These are phyloP conservation scores for Drosophila triauraria DNA, from an alignment of 1,140 invertebrate genomes.

Conservation along the genomic window DNA sequence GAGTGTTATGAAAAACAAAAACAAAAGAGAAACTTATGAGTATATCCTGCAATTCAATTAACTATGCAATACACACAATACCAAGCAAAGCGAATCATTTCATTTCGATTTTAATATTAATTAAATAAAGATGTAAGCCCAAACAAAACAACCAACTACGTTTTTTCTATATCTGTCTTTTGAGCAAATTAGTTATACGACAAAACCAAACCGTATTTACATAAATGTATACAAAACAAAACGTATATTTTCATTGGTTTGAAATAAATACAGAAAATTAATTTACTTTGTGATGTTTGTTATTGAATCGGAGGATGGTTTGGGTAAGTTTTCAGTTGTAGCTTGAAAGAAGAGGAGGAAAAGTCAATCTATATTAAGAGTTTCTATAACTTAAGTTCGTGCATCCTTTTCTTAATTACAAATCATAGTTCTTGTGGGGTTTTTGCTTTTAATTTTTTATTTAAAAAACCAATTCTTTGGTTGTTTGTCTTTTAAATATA, in stretches of 20 bases:
- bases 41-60: slow-evolving; percentile 46
- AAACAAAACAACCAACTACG: slow-evolving; percentile 34
- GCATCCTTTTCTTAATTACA: no score
- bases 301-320: slow-evolving; percentile 19
- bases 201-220: slow-evolving; percentile 52
- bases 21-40: slow-evolving; percentile 3
- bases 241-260: slow-evolving; percentile 70
- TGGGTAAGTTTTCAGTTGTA: no score
- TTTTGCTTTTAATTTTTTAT: no score
- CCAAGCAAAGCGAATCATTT: slow-evolving; percentile 58
- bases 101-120: slow-evolving; percentile 57
- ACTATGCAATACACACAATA: slow-evolving; percentile 45
- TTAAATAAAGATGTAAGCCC: slow-evolving; percentile 62
- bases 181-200: slow-evolving; percentile 67
- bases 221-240: slow-evolving; percentile 63
- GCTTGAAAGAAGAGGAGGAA: no score
- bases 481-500: neutral
- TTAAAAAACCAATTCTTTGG: neutral
- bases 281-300: slow-evolving; percentile 32
- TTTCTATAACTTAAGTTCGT: no score
- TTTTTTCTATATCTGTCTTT: slow-evolving; percentile 69
- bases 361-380: no score
- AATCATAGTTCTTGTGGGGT: no score
- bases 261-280: slow-evolving; percentile 64
- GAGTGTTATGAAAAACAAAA: slow-evolving; percentile 26